Conservation (phyloP, 2,113 vertebrate species). For the Agelaius tricolor region DNA sequence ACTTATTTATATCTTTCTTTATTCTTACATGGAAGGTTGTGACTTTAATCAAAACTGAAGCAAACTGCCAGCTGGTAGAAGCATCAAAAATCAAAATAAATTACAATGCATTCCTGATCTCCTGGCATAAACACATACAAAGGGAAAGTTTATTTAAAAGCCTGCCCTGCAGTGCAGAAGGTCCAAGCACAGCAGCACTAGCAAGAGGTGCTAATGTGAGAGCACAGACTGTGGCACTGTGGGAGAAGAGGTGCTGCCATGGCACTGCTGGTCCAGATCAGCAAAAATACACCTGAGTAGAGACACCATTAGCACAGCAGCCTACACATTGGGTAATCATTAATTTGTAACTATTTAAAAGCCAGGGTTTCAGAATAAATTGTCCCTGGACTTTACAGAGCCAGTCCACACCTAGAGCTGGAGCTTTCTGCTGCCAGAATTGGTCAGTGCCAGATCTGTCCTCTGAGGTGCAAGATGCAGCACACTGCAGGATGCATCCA, state of each 20-base stretch:
- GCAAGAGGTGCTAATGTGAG: neutral
- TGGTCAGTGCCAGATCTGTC: neutral
- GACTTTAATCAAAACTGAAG: neutral
- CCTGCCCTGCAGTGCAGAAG: neutral
- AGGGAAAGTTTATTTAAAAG: neutral
- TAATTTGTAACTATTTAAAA: neutral
- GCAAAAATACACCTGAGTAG: no score
- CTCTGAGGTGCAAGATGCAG: neutral
- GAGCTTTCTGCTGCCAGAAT: neutral
- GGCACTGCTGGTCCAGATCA: rapidly evolving
- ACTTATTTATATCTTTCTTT: neutral
- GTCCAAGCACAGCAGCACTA: neutral
- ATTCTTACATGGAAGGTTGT: neutral
- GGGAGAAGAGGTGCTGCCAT: neutral
- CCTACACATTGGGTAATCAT: neutral
- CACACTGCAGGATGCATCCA: rapidly evolving
- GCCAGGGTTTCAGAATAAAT: neutral
- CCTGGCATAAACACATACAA: neutral
- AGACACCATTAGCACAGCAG: neutral
- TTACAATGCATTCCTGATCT: neutral
- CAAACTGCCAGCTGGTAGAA: neutral
- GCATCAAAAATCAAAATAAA: neutral
- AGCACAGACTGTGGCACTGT: neutral
- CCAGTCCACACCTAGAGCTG: neutral
- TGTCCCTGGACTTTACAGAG: neutral